Evolutionary conservation across 2,113 vertebrate species (phyloP).

Genomic region (Xyrauchen texanus): DNA sequence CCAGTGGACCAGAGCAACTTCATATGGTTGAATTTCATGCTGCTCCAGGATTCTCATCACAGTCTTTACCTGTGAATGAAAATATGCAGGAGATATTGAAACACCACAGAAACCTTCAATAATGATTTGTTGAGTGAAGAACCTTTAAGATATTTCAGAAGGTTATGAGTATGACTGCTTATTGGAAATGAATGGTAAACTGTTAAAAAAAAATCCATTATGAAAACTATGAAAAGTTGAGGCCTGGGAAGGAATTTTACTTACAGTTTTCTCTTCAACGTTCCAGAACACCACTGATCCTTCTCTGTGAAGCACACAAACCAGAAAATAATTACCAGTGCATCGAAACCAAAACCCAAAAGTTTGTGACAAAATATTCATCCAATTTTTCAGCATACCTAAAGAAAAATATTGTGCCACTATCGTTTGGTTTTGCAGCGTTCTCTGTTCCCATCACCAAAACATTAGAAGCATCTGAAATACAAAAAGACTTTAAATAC

Average conservation of each 20-base stretch:
- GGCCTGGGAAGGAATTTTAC: slow-evolving; percentile 39
- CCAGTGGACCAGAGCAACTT: slow-evolving; percentile 94
- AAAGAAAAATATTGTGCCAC: slow-evolving; percentile 89
- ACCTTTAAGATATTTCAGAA: too few relatives aligned
- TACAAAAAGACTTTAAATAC: slow-evolving; percentile 4
- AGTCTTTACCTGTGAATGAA: slow-evolving; percentile 78
- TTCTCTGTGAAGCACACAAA: slow-evolving; percentile 78
- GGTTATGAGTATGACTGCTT: too few relatives aligned
- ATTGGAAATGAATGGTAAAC: background rate
- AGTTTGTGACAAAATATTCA: background rate
- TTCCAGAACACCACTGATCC: slow-evolving; percentile 98
- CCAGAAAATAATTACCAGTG: background rate
- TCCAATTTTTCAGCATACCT: slow-evolving; percentile 73
- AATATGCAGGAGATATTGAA: background rate
- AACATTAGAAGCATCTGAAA: slow-evolving; percentile 91
- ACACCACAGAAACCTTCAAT: background rate
- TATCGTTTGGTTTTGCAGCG: slow-evolving; percentile 82
- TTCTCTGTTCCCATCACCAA: slow-evolving; percentile 84
- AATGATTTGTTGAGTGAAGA: background rate
- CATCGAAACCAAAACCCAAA: background rate
- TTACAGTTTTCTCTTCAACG: slow-evolving; percentile 90
- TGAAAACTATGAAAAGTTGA: background rate
- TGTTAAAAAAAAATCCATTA: background rate
- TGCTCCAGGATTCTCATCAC: slow-evolving; percentile 84
- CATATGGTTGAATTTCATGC: slow-evolving; percentile 95